phyloP scores from a whole-genome alignment of 1,140 invertebrate genomes.

The Papilio polyxenes region DNA sequence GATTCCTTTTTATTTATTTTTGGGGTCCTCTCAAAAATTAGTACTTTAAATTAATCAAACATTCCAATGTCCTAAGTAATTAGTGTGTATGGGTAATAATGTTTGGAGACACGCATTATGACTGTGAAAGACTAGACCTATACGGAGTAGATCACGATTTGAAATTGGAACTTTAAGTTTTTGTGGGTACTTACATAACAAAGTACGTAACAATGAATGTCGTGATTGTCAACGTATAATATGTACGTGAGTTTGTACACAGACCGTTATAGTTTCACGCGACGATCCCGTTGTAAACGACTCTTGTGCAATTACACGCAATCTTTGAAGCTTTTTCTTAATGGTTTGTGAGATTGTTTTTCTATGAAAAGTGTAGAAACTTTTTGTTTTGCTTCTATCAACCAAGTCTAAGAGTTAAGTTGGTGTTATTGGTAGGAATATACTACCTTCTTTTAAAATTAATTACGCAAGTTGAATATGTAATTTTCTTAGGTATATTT shows the following conservation, averaged over 20 bases:
- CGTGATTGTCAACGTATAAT: slow-evolving; percentile 11
- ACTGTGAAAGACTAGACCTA: background rate
- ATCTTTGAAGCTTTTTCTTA: slow-evolving; percentile 15
- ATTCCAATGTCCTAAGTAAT: background rate
- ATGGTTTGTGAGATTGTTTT: background rate
- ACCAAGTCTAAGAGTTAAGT: background rate
- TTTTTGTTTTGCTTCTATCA: background rate
- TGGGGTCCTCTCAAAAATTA: too few relatives aligned
- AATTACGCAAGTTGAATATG: too few relatives aligned
- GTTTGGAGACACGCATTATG: background rate
- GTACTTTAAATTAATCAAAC: too few relatives aligned
- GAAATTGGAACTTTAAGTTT: slow-evolving; percentile 22
- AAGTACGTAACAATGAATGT: slow-evolving; percentile 16
- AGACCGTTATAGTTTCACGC: slow-evolving; percentile 36
- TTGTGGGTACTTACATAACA: background rate
- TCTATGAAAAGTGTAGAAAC: background rate
- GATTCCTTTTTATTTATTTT: background rate
- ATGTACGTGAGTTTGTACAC: too few relatives aligned
- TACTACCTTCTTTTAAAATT: too few relatives aligned
- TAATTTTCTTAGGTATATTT: too few relatives aligned
- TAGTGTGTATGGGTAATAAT: background rate
- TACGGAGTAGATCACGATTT: background rate
- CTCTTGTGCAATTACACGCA: slow-evolving; percentile 27
- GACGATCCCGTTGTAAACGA: slow-evolving; percentile 19
- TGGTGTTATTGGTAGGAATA: background rate